Evolutionary conservation across 2,113 vertebrate genomes (phyloP), one percentile per base, ranked within the genome.

Genomic region (Eptatretus burgeri): DNA sequence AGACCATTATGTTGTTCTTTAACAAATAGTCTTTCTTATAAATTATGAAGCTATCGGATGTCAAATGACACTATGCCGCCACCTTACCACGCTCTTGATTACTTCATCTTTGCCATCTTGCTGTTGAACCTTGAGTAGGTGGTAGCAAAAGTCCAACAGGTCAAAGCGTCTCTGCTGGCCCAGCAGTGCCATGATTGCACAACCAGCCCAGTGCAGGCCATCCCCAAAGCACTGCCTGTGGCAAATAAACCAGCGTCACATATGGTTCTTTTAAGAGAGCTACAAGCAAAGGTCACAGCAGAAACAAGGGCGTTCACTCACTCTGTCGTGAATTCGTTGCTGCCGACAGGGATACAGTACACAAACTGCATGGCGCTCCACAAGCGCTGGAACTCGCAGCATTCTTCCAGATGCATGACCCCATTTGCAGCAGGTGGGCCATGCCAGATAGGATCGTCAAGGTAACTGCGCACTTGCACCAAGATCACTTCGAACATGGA

Each of bases 351-450:
- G 71, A 85, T 85, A 73, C 82, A 85, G 73, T 85, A 85, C 13
- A 85, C 82, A 2, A 85, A 85, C 70, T 85, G 82, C 82, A 85
- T 85, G 1, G 82, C 82, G 1, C 82, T 84, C 82, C 82, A 84
- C 11, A 85, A 77, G 13, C 82, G 71, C 66, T 85, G 82, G 66
- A 85, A 84, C 65, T 85, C 82, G 66, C 82, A 82, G 0, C 82
- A 85, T 68, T 85, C 82, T 0, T 85, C 82, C 72, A 85, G 82
- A 0, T 85, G 82, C 82, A 84, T 84, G 70, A 85, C 82, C 0
- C 82, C 82, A 0, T 85, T 85, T 74, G 78, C 82, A 64, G 82
- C 82, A 64, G 84, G 77, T 9, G 82, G 82, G 1, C 82, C 82
- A 0, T 81, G 79, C 82, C 82, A 85, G 71, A 84, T 81, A 11